Base-by-base conservation (phyloP, 2,113 vertebrate genomes). In the Lophura nycthemera region DNA sequence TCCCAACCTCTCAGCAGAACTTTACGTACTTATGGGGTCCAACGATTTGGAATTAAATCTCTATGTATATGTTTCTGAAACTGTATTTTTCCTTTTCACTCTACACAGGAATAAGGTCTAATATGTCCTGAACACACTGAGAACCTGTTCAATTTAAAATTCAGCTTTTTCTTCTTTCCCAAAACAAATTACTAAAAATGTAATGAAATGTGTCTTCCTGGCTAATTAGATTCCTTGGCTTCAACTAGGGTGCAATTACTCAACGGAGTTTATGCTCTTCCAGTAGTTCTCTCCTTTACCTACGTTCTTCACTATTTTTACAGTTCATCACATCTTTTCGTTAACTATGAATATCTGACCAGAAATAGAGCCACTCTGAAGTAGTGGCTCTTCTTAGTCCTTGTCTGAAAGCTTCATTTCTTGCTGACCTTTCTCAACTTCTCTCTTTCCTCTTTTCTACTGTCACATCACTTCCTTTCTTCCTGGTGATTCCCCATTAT, bases 101-200 rank as follows among this genome's bases (percentile, higher is more conserved):
- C 10, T 70, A 95, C 83, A 92, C 89, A 96, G 95, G 88, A 89
- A 95, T 95, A 87, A 64, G 96, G 92, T 50, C 69, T 74, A 65
- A 91, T 87, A 91, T 96, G 89, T 93, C 83, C 82, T 71, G 65
- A 95, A 56, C 73, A 73, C 69, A 82, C 32, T 74, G 61, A 95
- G 96, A 85, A 77, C 71, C 79, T 86, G 82, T 81, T 83, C 87
- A 67, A 92, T 92, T 71, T 78, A 64, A 96, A 91, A 91, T 89
- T 25, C 83, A 88, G 75, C 95, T 77, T 86, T 90, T 92, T 84
- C 94, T 78, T 83, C 86, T 90, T 92, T 84, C 94, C 81, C 91
- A 90, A 83, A 93, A 83, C 92, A 96, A 96, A 95, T 95, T 94
- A 78, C 87, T 96, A 95, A 92, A 91, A 95, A 84, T 75, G 54